Evolutionary conservation across 2,113 vertebrate genomes (phyloP), one percentile per base, ranked within the genome.

Genomic region (Oncorhynchus kisutch): DNA sequence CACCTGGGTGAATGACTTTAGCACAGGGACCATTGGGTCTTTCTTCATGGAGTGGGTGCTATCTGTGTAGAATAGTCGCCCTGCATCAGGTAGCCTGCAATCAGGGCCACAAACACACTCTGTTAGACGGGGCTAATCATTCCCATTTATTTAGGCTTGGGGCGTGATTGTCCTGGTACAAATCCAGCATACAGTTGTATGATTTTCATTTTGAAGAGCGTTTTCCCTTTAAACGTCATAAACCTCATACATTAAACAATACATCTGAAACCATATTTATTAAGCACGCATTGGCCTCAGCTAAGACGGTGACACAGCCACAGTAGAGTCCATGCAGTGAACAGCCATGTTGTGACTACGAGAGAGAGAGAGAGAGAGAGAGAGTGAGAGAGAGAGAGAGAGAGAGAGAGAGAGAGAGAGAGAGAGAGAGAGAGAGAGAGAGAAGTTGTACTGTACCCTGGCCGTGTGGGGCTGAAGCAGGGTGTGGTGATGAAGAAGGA

Each of bases 1-100:
- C 64, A 96, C 94, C 94, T 97, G 95, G 4, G 94, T 95, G 81
- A 93, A 95, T 73, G 91, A 92, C 80, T 86, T 94, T 13, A 94
- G 67, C 11, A 86, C 81, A 3, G 92, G 88, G 69, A 91, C 85
- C 83, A 90, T 86, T 79, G 88, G 86, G 79, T 93, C 90, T 73
- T 87, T 93, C 88, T 90, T 86, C 74, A 93, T 90, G 57, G 29
- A n/a, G 77, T 82, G 89, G 74, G 88, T 74, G 73, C 57, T 91
- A 81, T 94, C 94, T 0, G 91, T 93, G 85, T 92, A 95, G 91
- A 95, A 92, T 18, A 95, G 74, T 22, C 91, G 94, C 67, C 88
- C 91, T 0, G 91, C 87, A 34, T 93, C 94, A 85, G 85, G 90
- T 82, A 93, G 60, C 67, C 93, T 95, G 86, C 24, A 81, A 34